A percentile compares a stretch with the other conserved stretches of the same genome.
Conservation (phyloP, 1,140 invertebrate species). For the Dermatophagoides farinae region DNA sequence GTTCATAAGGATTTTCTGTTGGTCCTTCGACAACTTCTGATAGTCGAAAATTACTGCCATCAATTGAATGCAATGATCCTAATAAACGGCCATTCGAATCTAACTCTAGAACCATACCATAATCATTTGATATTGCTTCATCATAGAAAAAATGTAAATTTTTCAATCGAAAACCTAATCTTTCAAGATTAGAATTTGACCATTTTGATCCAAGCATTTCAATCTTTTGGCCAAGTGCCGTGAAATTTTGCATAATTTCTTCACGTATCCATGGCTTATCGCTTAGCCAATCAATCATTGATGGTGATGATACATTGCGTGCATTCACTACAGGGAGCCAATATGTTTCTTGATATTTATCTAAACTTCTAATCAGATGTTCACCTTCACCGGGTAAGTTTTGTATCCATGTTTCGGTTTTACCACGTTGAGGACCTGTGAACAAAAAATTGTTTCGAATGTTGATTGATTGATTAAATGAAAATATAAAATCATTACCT, state of each 20-base stretch:
- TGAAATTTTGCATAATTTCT: slow-evolving; percentile 21
- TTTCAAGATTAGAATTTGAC: neutral
- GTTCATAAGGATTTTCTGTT: slow-evolving; percentile 12
- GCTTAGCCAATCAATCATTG: slow-evolving; percentile 23
- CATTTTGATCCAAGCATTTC: slow-evolving; percentile 12
- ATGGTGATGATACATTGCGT: slow-evolving; percentile 21
- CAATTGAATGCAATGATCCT: slow-evolving; percentile 25
- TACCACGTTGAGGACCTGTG: slow-evolving; percentile 41
- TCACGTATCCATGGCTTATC: slow-evolving; percentile 24
- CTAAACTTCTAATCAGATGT: slow-evolving; percentile 43
- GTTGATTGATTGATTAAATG: neutral
- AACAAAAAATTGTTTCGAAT: too few species aligned
- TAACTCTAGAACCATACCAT: slow-evolving; percentile 34
- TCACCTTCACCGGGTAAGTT: slow-evolving; percentile 59
- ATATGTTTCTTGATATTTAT: slow-evolving; percentile 34
- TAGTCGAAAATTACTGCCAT: slow-evolving; percentile 21
- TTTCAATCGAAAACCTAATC: slow-evolving; percentile 28
- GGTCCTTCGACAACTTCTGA: slow-evolving; percentile 25
- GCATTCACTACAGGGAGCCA: slow-evolving; percentile 36
- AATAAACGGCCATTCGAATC: slow-evolving; percentile 43
- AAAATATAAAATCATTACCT: slow-evolving; percentile 22
- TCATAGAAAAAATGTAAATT: slow-evolving; percentile 21
- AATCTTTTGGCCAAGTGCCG: slow-evolving; percentile 17
- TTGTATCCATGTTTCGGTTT: slow-evolving; percentile 46
- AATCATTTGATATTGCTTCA: slow-evolving; percentile 14